A percentile compares a stretch with the other conserved stretches of the same genome.
Evolutionary conservation across 2,888 invertebrate species (phyloP).

Genomic region (Mesorhabditis sp.): DNA sequence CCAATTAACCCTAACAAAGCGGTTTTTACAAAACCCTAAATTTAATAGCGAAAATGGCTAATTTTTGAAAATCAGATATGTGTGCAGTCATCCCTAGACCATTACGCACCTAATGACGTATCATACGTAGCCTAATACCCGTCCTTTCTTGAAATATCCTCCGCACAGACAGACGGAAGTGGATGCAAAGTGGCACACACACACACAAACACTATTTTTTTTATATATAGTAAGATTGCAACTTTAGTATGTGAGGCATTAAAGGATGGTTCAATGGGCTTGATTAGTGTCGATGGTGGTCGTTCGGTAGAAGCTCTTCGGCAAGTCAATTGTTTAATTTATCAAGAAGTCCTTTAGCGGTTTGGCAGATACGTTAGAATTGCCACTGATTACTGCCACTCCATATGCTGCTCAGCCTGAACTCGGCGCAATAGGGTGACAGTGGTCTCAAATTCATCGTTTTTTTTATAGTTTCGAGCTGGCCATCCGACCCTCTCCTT

Average conservation of each 20-base stretch:
- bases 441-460: not conserved
- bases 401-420: conserved; percentile 6
- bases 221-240: too few relatives aligned
- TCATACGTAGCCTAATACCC: too few relatives aligned
- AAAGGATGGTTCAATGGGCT: conserved; percentile 53
- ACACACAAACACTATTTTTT: too few relatives aligned
- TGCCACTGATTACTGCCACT: conserved; percentile 34
- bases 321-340: not conserved
- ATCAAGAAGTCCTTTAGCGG: conserved; percentile 9
- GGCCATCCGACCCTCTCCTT: conserved; percentile 87
- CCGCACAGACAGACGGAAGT: too few relatives aligned
- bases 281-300: conserved; percentile 48
- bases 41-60: too few relatives aligned
- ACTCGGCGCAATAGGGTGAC: not conserved
- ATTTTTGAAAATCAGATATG: too few relatives aligned
- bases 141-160: too few relatives aligned
- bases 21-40: too few relatives aligned
- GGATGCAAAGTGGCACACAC: too few relatives aligned
- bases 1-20: too few relatives aligned
- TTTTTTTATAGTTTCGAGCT: conserved; percentile 49
- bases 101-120: too few relatives aligned
- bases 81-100: too few relatives aligned
- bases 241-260: conserved; percentile 49
- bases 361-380: conserved; percentile 36
- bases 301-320: conserved; percentile 34